These are phyloP conservation scores for Menura novaehollandiae DNA, from an alignment of 2,113 vertebrate genomes.

Conservation along the genomic window DNA sequence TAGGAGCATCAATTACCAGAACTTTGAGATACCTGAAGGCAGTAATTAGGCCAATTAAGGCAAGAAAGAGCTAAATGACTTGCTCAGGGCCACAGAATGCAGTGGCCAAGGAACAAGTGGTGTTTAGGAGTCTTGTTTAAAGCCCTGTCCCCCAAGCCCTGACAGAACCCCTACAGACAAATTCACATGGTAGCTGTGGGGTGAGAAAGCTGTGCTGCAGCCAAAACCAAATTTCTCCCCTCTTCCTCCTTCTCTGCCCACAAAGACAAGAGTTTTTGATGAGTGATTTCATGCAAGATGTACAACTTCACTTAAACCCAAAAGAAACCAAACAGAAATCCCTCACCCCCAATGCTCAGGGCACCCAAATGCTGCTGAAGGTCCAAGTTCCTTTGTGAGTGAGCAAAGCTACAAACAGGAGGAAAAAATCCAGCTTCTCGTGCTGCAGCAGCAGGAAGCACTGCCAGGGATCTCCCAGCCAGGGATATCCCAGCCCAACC, in stretches of 20 bases:
- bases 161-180: neutral
- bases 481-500: neutral
- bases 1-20: neutral
- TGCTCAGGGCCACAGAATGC: neutral
- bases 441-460: neutral
- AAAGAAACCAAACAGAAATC: neutral
- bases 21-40: neutral
- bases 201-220: neutral
- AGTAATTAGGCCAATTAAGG: neutral
- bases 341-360: fast-evolving
- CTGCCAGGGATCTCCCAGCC: neutral
- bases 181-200: fast-evolving
- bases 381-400: fast-evolving
- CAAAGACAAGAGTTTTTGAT: neutral
- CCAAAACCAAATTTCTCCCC: neutral
- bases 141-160: neutral
- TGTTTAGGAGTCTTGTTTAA: neutral
- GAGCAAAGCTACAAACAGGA: neutral
- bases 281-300: neutral
- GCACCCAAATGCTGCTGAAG: fast-evolving
- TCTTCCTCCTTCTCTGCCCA: neutral
- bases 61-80: neutral
- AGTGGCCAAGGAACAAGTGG: neutral
- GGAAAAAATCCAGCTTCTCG: neutral
- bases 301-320: neutral